A percentile compares a stretch with the other conserved stretches of the same genome.
phyloP scores from a whole-genome alignment of 2,113 vertebrate species.

The Conger conger region DNA sequence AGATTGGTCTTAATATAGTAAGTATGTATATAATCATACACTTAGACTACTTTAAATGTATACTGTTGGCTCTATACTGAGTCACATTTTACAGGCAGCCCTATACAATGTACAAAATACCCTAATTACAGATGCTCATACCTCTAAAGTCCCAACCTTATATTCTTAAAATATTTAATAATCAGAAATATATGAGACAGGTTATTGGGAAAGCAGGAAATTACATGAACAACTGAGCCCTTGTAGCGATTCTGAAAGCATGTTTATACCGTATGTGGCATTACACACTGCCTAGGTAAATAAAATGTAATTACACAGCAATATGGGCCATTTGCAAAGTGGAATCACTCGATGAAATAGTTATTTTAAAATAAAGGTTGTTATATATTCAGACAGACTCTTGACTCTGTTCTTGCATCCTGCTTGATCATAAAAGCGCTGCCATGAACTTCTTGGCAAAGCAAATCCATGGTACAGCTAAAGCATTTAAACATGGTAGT shows the following conservation, averaged over 20 bases:
- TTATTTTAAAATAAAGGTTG: constrained; percentile 75
- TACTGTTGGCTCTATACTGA: constrained; percentile 54
- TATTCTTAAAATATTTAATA: neutral
- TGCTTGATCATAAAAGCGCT: neutral
- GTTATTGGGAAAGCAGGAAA: too few relatives aligned
- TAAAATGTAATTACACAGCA: neutral
- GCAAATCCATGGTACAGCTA: neutral
- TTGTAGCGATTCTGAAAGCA: neutral
- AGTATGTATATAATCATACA: neutral
- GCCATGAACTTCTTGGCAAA: neutral
- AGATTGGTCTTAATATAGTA: constrained; percentile 9
- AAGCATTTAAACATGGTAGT: too few relatives aligned
- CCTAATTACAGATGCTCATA: constrained; percentile 4
- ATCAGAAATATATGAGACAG: neutral
- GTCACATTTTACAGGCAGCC: constrained; percentile 51
- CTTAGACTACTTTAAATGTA: constrained; percentile 45
- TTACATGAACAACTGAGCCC: too few relatives aligned
- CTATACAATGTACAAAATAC: constrained; percentile 5
- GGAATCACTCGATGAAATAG: constrained; percentile 55
- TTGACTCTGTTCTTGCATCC: constrained; percentile 15
- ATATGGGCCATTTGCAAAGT: neutral
- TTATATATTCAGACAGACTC: constrained; percentile 50
- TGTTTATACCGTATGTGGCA: neutral
- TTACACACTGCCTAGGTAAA: neutral
- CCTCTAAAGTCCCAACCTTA: neutral